Evolutionary conservation across 30 jellyfish, hydroid and myxozoan species (phyloP).

Genomic region (Cassiopea andromeda): DNA sequence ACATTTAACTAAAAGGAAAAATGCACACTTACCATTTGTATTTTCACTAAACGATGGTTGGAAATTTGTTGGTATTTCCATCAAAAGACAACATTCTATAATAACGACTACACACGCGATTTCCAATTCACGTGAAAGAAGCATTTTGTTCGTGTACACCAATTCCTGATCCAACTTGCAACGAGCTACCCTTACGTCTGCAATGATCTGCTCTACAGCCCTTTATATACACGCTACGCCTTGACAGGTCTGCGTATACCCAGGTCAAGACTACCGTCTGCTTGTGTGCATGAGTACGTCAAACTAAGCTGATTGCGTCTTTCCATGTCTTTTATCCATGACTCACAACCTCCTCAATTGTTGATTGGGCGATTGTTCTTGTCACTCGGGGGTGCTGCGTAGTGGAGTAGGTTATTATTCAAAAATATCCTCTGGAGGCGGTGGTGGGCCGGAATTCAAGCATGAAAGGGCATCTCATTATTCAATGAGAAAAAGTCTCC

Average conservation of each 20-base stretch:
- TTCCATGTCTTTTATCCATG: not conserved
- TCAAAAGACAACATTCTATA: not conserved
- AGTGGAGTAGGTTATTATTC: not conserved
- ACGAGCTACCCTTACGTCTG: not conserved
- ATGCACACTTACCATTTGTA: too few relatives aligned
- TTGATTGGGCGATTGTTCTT: not conserved
- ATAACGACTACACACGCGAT: too few relatives aligned
- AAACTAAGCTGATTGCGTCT: not conserved
- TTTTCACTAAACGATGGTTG: not conserved
- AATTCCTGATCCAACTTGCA: not conserved
- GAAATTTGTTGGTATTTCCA: not conserved
- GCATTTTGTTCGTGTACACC: too few relatives aligned
- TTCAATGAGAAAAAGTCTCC: not conserved
- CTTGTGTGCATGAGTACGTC: not conserved
- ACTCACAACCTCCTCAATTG: not conserved
- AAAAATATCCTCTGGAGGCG: not conserved
- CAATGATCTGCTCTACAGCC: too few relatives aligned
- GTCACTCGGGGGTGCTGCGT: not conserved
- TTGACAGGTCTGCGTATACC: not conserved
- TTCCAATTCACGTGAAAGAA: not conserved
- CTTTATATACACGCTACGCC: too few relatives aligned
- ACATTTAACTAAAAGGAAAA: too few relatives aligned
- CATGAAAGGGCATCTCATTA: not conserved
- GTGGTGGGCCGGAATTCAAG: not conserved
- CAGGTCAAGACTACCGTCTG: not conserved